Percentiles rank a stretch among this genome's conserved stretches.
phyloP scores from a whole-genome alignment of 2,888 invertebrate species.

The Pardosa pseudoannulata region DNA sequence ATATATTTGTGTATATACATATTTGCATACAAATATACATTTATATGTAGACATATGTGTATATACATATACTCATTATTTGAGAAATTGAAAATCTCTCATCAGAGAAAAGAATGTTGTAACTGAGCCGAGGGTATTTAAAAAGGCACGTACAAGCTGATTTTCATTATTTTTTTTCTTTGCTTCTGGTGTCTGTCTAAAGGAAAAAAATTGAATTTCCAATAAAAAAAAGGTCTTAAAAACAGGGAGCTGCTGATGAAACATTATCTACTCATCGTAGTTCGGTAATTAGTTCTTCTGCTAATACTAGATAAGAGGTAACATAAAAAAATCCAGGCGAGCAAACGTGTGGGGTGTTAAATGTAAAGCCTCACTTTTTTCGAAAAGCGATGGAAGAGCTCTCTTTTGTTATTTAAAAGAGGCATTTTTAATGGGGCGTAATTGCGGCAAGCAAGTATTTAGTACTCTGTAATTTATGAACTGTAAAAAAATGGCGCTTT shows the following conservation, averaged over 20 bases:
- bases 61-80: too few species aligned
- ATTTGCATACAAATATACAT: too few species aligned
- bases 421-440: conserved; percentile 7
- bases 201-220: background rate
- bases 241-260: background rate
- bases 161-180: too few species aligned
- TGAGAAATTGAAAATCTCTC: too few species aligned
- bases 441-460: conserved; percentile 10
- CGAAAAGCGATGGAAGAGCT: background rate
- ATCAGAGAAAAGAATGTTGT: too few species aligned
- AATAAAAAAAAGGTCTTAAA: background rate
- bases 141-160: too few species aligned
- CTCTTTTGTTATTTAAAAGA: conserved; percentile 14
- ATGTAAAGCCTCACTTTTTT: background rate
- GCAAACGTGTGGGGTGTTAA: conserved; percentile 10
- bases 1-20: too few species aligned
- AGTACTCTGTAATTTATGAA: conserved; percentile 6
- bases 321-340: background rate
- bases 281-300: conserved; percentile 3
- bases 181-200: background rate
- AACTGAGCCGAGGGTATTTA: too few species aligned
- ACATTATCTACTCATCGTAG: conserved; percentile 2
- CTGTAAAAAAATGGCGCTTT: conserved; percentile 4
- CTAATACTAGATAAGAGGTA: conserved; percentile 4
- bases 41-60: too few species aligned